Evolutionary conservation across 2,113 vertebrate genomes (phyloP).

Genomic region (Tretioscincus oriximinensis): DNA sequence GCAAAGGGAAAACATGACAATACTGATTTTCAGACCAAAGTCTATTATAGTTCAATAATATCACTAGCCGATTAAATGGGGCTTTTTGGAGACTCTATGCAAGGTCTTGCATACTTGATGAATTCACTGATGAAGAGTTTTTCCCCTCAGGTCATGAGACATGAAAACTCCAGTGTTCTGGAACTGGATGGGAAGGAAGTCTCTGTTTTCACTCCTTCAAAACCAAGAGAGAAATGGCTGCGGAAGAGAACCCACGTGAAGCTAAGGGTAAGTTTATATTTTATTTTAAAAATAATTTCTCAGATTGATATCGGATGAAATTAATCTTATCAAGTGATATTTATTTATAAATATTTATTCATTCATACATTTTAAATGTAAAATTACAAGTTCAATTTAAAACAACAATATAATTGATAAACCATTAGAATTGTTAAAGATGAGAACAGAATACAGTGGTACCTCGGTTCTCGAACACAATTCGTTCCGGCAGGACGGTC

Average conservation of each 20-base stretch:
- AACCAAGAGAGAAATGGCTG: slow-evolving; percentile 93
- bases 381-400: no score
- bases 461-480: no score
- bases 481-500: no score
- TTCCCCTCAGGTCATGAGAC: slow-evolving; percentile 86
- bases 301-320: background rate
- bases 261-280: slow-evolving; percentile 78
- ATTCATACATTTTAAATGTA: no score
- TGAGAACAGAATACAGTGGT: no score
- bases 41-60: background rate
- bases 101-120: background rate
- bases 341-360: no score
- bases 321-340: background rate
- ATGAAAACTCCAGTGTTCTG: slow-evolving; percentile 88
- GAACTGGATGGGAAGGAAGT: slow-evolving; percentile 94
- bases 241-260: slow-evolving; percentile 93
- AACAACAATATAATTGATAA: no score
- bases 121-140: background rate
- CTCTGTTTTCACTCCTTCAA: slow-evolving; percentile 91
- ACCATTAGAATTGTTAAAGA: no score
- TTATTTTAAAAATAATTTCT: background rate
- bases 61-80: no score
- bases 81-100: no score
- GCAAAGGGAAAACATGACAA: background rate
- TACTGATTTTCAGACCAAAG: background rate